These are phyloP conservation scores for Sebastes reedi DNA, from an alignment of 2,797 vertebrate genomes.

Conservation along the genomic window DNA sequence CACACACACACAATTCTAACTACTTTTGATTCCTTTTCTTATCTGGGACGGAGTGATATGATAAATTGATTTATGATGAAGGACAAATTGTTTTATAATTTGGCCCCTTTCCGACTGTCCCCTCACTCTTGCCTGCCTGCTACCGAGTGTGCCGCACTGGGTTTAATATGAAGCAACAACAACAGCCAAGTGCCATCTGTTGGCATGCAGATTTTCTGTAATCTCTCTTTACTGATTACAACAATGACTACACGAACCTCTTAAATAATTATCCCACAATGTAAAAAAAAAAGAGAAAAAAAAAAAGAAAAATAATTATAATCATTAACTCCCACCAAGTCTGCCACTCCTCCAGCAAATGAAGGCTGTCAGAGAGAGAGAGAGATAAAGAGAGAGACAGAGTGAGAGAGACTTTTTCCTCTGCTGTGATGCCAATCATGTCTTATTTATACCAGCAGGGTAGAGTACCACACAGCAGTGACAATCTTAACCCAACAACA, in stretches of 20 bases:
- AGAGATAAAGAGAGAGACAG: slow-evolving; percentile 52
- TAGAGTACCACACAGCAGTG: slow-evolving; percentile 57
- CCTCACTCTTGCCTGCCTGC: slow-evolving; percentile 55
- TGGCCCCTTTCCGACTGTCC: slow-evolving; percentile 66
- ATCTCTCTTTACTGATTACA: slow-evolving; percentile 90
- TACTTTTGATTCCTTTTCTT: slow-evolving; percentile 43
- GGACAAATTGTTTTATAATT: slow-evolving; percentile 76
- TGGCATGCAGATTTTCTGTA: slow-evolving; percentile 87
- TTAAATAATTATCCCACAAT: slow-evolving; percentile 89
- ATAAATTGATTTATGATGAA: slow-evolving; percentile 69
- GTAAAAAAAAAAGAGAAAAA: slow-evolving; percentile 70
- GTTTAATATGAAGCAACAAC: slow-evolving; percentile 79
- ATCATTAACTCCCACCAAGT: slow-evolving; percentile 88
- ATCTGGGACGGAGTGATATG: slow-evolving; percentile 54
- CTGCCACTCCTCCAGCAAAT: slow-evolving; percentile 85
- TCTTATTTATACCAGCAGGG: slow-evolving; percentile 77
- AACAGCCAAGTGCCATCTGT: slow-evolving; percentile 84
- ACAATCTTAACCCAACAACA: slow-evolving; percentile 64
- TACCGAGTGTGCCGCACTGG: slow-evolving; percentile 54
- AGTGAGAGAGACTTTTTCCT: slow-evolving; percentile 47
- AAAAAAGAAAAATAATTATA: slow-evolving; percentile 86
- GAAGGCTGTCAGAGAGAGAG: slow-evolving; percentile 79
- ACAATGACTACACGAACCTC: slow-evolving; percentile 86
- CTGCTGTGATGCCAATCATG: slow-evolving; percentile 76
- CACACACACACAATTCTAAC: slow-evolving; percentile 18